Evolutionary conservation across 2,888 invertebrate genomes (phyloP), one percentile per base, ranked within the genome.

Genomic region (Endotricha flammealis): DNA sequence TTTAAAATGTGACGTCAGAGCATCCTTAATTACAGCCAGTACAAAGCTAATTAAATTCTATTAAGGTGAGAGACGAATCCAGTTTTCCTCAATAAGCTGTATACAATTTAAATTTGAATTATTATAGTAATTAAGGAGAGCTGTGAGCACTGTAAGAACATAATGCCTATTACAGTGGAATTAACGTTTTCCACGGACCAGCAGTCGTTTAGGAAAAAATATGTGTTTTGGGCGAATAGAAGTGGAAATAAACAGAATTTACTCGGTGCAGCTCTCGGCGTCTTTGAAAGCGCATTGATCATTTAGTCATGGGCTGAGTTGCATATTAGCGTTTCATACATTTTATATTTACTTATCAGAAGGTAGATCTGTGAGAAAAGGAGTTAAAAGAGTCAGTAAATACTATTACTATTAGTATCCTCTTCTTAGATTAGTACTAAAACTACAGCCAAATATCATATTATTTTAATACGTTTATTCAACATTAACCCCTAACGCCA

Each of bases 81-180:
- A 20, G 20, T 20, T 20, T 20, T 6, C 4, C 20, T 20, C 20
- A 20, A 20, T 20, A 20, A 20, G 20, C 6, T 7, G 20, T 2
- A 20, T 20, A 20, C 20, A 20, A 20, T 25, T 25, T 25, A 25
- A 25, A 25, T 27, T 27, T 27, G 27, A 27, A 27, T 27, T 27
- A 27, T 27, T 10, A 23, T 23, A 24, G 20, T 17, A 12, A 20
- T 33, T 38, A 24, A 29, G 28, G 27, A 27, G 20, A 20, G 27
- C 25, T 50, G 45, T 45, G 41, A 42, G 45, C 43, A 42, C 45
- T 46, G 38, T 36, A 38, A 44, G 45, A 48, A 48, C 50, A 43
- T 48, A 51, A 50, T 46, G 46, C 49, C 48, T 48, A 48, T 51
- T 55, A 49, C 42, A 48, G 41, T 37, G 41, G 41, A 53, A 53